These are phyloP conservation scores for Poecile montanus DNA, from an alignment of 2,797 vertebrate species.

Conservation along the genomic window DNA sequence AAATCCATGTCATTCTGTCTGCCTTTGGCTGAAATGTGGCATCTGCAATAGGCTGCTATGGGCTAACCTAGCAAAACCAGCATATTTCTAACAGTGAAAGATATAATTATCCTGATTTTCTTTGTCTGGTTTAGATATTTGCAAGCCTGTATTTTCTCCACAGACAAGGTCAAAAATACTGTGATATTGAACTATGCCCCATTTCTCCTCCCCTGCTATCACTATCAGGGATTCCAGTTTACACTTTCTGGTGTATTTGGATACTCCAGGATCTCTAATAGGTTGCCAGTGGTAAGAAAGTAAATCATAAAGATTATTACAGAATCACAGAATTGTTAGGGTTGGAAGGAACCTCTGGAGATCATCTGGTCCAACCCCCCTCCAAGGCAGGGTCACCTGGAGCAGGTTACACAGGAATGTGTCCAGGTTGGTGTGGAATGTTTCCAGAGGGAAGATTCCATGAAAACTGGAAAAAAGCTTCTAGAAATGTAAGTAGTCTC, in stretches of 20 bases:
- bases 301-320: neutral
- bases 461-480: neutral
- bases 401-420: neutral
- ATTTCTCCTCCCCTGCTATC: neutral
- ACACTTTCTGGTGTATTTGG: neutral
- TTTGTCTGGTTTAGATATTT: neutral
- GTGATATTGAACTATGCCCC: neutral
- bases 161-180: neutral
- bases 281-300: neutral
- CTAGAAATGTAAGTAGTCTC: neutral
- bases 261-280: neutral
- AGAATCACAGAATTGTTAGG: neutral
- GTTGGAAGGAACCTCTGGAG: neutral
- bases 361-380: neutral
- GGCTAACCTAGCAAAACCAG: neutral
- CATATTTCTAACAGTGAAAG: neutral
- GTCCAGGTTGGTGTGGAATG: neutral
- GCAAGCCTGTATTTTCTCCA: neutral
- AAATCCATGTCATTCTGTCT: neutral
- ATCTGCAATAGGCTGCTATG: neutral
- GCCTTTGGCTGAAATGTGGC: neutral
- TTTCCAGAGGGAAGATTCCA: neutral
- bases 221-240: neutral
- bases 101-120: neutral
- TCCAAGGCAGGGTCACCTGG: neutral